phyloP scores from a whole-genome alignment of 2,888 invertebrate species.

The Dryomyza anilis region DNA sequence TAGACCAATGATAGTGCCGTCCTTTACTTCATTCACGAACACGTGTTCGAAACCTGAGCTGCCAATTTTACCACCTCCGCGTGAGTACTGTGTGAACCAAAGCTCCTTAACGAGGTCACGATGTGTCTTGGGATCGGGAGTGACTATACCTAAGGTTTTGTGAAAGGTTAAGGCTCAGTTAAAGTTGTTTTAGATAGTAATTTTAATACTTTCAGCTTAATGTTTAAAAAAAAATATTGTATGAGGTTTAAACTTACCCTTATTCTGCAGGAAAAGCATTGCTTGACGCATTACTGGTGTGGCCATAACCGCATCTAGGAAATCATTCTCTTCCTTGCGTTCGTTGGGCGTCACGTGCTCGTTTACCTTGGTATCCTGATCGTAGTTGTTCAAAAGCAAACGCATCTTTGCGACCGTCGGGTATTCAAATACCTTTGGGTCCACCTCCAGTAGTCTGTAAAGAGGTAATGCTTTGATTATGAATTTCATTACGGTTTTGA shows the following conservation, averaged over 20 bases:
- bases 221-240: background rate
- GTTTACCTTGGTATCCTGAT: conserved; percentile 72
- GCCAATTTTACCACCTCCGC: conserved; percentile 78
- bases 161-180: background rate
- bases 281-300: conserved; percentile 78
- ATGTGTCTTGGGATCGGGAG: conserved; percentile 72
- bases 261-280: conserved; percentile 64
- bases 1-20: conserved; percentile 77
- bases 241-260: conserved; percentile 63
- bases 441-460: conserved; percentile 70
- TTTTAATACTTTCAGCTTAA: background rate
- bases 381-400: conserved; percentile 84
- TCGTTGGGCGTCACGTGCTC: conserved; percentile 80
- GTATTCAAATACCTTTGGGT: conserved; percentile 64
- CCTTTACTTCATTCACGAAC: conserved; percentile 85
- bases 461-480: conserved; percentile 36
- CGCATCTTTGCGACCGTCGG: conserved; percentile 76
- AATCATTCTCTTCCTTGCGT: conserved; percentile 76
- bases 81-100: conserved; percentile 83
- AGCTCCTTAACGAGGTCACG: conserved; percentile 73
- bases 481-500: background rate
- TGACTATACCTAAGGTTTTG: conserved; percentile 63
- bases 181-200: background rate
- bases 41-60: conserved; percentile 94
- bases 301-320: conserved; percentile 77